Base-by-base conservation (phyloP, 2,888 invertebrate species). In the Noctua janthina region DNA sequence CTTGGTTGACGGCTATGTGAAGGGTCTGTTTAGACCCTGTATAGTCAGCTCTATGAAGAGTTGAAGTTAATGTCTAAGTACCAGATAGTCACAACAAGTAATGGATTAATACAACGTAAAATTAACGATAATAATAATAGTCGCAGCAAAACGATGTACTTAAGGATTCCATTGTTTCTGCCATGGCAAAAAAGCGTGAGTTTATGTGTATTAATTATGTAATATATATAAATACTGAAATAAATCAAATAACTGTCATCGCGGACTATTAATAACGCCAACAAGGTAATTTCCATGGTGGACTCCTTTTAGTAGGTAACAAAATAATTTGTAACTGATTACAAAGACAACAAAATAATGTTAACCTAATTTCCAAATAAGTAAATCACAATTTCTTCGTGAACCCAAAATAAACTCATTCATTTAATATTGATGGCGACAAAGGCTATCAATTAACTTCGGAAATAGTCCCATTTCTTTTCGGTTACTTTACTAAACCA, bases 401-500 rank as follows among this genome's bases (percentile, higher is more conserved):
- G 56, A 23, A 29, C 15, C 49, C 43, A 39, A 66, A 76, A 85
- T 74, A 64, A 79, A 76, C 76, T 71, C 69, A 51, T 79, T 76
- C 23, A 76, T 76, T 82, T 72, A 46, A 64, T 78, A 81, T 84
- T 77, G 68, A 86, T 77, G 62, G 49, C 29, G 66, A 51, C 54
- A 59, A 79, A 72, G 35, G 51, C 54, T 35, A 73, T 86, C 39
- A 70, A 77, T 73, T 79, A 74, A 68, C 54, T 64, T 70, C 54
- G 75, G 20, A 35, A 79, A 51, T 62, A 77, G 13, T 7, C 10
- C 56, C 29, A 6, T 71, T 43, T 54, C 39, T 82, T 71, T 81
- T 67, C 29, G 51, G 20, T 56, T 39, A 29, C 11, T n/a, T 70
- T 62, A 81, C 54, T n/a, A n/a, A 46, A 68, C 68, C 51, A 20